A percentile compares a stretch with the other conserved stretches of the same genome.
Evolutionary conservation across 2,888 invertebrate genomes (phyloP).

Genomic region (Axea sp.): DNA sequence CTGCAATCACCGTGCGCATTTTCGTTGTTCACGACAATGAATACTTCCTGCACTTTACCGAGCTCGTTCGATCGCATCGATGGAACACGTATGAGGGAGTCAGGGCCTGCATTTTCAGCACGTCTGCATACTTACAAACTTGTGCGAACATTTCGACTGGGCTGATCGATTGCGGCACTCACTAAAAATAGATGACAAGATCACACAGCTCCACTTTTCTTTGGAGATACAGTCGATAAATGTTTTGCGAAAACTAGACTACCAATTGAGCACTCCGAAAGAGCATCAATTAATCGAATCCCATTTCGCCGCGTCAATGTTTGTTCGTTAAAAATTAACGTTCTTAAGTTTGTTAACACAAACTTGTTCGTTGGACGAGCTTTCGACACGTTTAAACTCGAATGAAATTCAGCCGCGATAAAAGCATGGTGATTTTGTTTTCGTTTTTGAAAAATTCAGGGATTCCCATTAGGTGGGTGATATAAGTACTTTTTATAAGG

Average conservation of each 20-base stretch:
- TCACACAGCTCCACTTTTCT: slow-evolving; percentile 17
- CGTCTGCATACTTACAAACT: slow-evolving; percentile 58
- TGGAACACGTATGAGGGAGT: slow-evolving; percentile 39
- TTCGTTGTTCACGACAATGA: slow-evolving; percentile 58
- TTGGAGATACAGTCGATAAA: slow-evolving; percentile 12
- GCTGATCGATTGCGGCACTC: slow-evolving; percentile 51
- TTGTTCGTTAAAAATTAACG: too few relatives aligned
- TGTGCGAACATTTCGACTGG: slow-evolving; percentile 52
- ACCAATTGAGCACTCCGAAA: too few relatives aligned
- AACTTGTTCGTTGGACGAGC: too few relatives aligned
- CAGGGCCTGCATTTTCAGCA: slow-evolving; percentile 50
- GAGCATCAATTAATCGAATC: too few relatives aligned
- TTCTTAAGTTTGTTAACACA: too few relatives aligned
- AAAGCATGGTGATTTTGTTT: too few relatives aligned
- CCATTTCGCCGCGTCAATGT: too few relatives aligned
- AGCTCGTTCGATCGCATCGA: slow-evolving; percentile 59
- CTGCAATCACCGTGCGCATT: slow-evolving; percentile 58
- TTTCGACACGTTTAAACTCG: too few relatives aligned
- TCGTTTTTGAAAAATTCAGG: too few relatives aligned
- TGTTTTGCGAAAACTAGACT: slow-evolving; percentile 16
- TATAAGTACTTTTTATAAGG: too few relatives aligned
- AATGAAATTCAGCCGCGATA: too few relatives aligned
- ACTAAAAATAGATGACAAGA: slow-evolving; percentile 51
- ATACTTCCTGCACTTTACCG: slow-evolving; percentile 58
- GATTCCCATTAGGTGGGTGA: too few relatives aligned